These are phyloP conservation scores for Phycodurus eques DNA, from an alignment of 2,113 vertebrate species.

Conservation along the genomic window DNA sequence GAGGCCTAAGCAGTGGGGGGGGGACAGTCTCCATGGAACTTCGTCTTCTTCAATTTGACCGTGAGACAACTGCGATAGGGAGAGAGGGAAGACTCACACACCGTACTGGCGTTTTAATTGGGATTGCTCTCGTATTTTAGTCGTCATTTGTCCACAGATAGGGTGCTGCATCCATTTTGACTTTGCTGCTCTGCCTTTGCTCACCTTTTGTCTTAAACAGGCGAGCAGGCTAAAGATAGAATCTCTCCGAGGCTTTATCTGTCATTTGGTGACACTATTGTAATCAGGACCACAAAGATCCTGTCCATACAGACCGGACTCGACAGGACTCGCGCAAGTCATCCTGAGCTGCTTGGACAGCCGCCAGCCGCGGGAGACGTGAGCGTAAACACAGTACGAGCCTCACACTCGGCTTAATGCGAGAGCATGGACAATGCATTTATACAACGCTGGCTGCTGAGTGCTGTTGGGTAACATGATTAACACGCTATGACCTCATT, in stretches of 20 bases:
- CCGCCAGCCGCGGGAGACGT: constrained; percentile 46
- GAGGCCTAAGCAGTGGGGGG: constrained; percentile 52
- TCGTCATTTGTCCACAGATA: not conserved
- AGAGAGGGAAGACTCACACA: constrained; percentile 25
- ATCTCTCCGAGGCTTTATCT: constrained; percentile 62
- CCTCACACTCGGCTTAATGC: constrained; percentile 41
- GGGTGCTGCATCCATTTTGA: constrained; percentile 51
- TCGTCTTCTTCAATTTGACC: constrained; percentile 62
- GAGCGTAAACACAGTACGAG: constrained; percentile 50
- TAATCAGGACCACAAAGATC: constrained; percentile 62
- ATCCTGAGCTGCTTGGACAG: constrained; percentile 47
- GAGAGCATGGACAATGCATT: constrained; percentile 33
- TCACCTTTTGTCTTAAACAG: constrained; percentile 42
- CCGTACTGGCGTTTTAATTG: constrained; percentile 17
- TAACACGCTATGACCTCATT: constrained; percentile 25
- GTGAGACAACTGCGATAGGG: constrained; percentile 34
- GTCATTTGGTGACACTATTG: constrained; percentile 69
- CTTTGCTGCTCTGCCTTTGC: constrained; percentile 25
- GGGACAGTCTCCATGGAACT: constrained; percentile 57
- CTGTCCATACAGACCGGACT: constrained; percentile 51
- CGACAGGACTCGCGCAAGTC: constrained; percentile 40
- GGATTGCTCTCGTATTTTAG: constrained; percentile 3
- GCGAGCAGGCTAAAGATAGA: constrained; percentile 65
- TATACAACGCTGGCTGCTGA: constrained; percentile 42
- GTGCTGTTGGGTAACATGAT: constrained; percentile 32